Base-by-base conservation (phyloP, 2,797 vertebrate genomes). In the Sebastes nivosus region DNA sequence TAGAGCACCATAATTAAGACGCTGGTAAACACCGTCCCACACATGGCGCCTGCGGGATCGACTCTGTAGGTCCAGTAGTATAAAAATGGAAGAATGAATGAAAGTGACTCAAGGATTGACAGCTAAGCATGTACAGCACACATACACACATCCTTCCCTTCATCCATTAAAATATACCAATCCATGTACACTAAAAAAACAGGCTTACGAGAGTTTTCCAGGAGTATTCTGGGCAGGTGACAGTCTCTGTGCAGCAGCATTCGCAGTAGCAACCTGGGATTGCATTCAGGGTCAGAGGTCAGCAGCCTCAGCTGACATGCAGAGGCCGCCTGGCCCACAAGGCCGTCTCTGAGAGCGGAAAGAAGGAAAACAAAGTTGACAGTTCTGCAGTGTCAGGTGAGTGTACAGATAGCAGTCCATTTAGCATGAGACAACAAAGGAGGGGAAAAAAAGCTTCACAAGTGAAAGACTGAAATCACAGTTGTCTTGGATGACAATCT, bases 271-370 rank as follows among this genome's bases (percentile, higher is more conserved):
- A 99, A 94, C 92, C 94, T 95, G 90, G 96, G 96, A 93, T 96
- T 97, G 94, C 89, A 95, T 88, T 89, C 94, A 0, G 97, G 97
- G 94, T 98, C 97, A 93, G 97, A 97, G 93, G 97, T 96, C 85
- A 98, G 94, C 86, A 99, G 94, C 93, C 96, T 97, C 92, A 99
- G 95, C 67, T 96, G 97, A 95, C 96, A 97, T 77, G 94, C 84
- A 71, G 94, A 83, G 75, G 94, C 94, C 88, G 95, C 90, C 92
- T 94, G 94, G 91, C 93, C 94, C 84, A 88, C 74, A 93, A 96
- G 94, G 83, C 95, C 92, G 83, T 93, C 93, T 94, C 98, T 99
- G 95, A 95, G 92, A 96, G 94, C 12, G 50, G 81, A 82, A 59
- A 81, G 55, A 88, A 38, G 83, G 58, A 90, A 87, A 90, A 94